phyloP scores from a whole-genome alignment of 2,113 vertebrate species.

The Okapia johnstoni region DNA sequence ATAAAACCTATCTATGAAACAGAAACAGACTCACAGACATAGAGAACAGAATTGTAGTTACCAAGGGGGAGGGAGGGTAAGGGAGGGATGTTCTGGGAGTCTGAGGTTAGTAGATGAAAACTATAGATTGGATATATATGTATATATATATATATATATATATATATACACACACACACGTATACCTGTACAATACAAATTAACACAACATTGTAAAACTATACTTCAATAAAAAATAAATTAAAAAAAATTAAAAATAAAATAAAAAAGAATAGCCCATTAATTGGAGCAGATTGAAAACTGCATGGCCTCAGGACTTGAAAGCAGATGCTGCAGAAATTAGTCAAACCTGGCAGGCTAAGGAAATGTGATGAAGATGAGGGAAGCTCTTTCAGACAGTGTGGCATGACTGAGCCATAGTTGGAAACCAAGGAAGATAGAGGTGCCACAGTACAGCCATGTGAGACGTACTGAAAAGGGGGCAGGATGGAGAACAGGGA shows the following conservation, averaged over 20 bases:
- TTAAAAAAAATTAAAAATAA: background rate
- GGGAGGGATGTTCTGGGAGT: background rate
- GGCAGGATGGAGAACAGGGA: background rate
- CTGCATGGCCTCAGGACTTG: background rate
- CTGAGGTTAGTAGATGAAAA: background rate
- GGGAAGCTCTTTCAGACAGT: background rate
- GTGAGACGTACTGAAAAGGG: background rate
- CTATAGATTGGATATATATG: background rate
- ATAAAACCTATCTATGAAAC: background rate
- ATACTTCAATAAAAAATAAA: background rate
- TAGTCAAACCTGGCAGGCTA: background rate
- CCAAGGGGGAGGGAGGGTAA: background rate
- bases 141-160: background rate
- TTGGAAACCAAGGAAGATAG: background rate
- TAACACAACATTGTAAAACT: background rate
- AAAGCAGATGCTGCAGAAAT: background rate
- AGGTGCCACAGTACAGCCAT: background rate
- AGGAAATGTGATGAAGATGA: background rate
- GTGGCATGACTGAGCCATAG: background rate
- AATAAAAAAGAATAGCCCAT: background rate
- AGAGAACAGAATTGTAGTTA: background rate
- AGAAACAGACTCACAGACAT: background rate
- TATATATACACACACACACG: background rate
- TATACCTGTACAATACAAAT: background rate
- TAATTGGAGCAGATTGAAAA: background rate